Base-by-base conservation (phyloP, 2,888 invertebrate genomes). In the Prosapia bicincta region DNA sequence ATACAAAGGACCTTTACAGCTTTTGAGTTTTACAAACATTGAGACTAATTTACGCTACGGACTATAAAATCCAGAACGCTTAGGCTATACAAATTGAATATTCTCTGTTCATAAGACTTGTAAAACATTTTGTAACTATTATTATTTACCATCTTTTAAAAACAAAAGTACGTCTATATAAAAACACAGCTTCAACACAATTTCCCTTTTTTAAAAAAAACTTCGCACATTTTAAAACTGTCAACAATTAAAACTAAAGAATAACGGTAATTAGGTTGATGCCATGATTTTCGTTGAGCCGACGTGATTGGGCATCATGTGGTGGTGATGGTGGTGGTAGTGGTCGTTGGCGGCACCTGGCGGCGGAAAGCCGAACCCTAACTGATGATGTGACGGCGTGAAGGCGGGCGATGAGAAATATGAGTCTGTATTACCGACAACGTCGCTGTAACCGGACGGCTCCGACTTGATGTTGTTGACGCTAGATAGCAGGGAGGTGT, bases 401-500 rank as follows among this genome's bases (percentile, higher is more conserved):
- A 32, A 38, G 25, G 71, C 71, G 10, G 76, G n/a, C n/a, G 69
- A 25, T 26, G 71, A 72, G 30, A 25, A 24, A 77, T 71, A 72
- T 80, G 71, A 78, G 79, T 79, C 82, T 83, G 74, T 74, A 79
- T 76, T 85, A 85, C 80, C 85, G 84, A 5, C 84, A 84, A 78
- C 84, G 81, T 76, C 79, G 78, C 67, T 82, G 80, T 83, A 83
- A 68, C 78, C 78, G 74, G 80, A 77, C 81, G 85, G 84, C 80
- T 86, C 85, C 20, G 84, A 83, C 0, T 86, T 86, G 80, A 86
- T 86, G 77, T 85, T 85, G 81, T 86, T 86, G 71, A 86, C 85
- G 66, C 83, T 83, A 66, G 88, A 86, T 78, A 90, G 83, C 15
- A 90, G 83, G 5, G 89, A 87, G 25, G 89, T 89, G 81, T 89